Base-by-base conservation (phyloP, 2,888 invertebrate genomes). In the Caradrina clavipalpis region DNA sequence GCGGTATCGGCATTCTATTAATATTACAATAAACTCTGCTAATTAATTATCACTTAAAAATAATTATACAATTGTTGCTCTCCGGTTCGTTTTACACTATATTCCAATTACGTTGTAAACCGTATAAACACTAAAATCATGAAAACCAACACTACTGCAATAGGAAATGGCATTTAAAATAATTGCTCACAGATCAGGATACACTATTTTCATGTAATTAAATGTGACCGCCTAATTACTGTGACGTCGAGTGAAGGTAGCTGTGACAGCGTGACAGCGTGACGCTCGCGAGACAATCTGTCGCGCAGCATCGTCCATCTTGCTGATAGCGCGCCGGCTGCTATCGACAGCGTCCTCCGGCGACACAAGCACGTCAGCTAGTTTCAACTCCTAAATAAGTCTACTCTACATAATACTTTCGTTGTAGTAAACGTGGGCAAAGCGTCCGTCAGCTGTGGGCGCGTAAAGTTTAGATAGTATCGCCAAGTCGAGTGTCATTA, bases 251-350 rank as follows among this genome's bases (percentile, higher is more conserved):
- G 35, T 72, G 54, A 42, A 31, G 31, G n/a, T 49, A 63, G 50
- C 11, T 58, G 57, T 63, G 69, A 17, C 45, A 63, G 50, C 11
- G 54, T 63, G 73, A 57, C 56, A 17, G n/a, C 21, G 39, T 62
- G 75, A 61, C 49, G 66, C 42, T 57, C 66, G 58, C 39, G 2
- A 42, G 42, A 3, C 42, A 42, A 15, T 2, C 17, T 45, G 45
- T 45, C 45, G 42, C 42, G 15, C 4, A 13, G 49, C 63, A 39
- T 26, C 83, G 78, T 83, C 72, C 73, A 83, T 83, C 83, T 69
- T 62, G 55, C 47, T 26, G 80, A 75, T 70, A 67, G 42, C 54
- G 61, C 72, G 47, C 49, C 70, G 51, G 60, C 31, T 54, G 79
- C 56, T 17, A 67, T 64, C 49, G 76, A 69, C 53, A 64, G 63